Evolutionary conservation across 2,797 vertebrate species (phyloP), one percentile per base, ranked within the genome.

Genomic region (Perodicticus potto): DNA sequence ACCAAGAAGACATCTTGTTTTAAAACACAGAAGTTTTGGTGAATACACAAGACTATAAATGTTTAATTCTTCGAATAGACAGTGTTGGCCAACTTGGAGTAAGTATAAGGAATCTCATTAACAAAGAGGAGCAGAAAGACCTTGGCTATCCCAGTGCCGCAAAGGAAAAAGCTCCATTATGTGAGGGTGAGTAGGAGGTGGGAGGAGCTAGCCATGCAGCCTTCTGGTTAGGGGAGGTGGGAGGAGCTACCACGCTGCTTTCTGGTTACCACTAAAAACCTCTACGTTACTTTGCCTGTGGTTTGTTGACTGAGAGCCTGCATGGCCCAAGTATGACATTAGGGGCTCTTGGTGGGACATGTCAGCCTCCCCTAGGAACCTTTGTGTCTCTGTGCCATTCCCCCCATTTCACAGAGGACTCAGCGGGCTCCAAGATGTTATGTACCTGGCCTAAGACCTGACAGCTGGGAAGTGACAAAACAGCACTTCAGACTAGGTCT

Each of bases 61-160:
- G 29, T 91, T 70, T 94, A 96, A 86, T 76, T 89, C 10, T 40
- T 88, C 49, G 93, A 70, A 53, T 80, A 85, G 63, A 65, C 29
- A 74, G 19, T 76, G 9, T 63, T 70, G 40, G 25, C 3, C 85
- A 85, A 81, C 69, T 65, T 70, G 19, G 67, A 63, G 34, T 85
- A 81, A 81, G 53, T 25, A 3, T 57, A 59, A 89, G 43, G 32
- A 85, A 81, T 82, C 34, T 77, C 57, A 77, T 49, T 86, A 70
- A 59, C 61, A 65, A 65, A 89, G 69, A 81, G n/a, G 81, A 80
- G 63, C 13, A 70, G 89, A 74, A 89, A 77, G 45, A 80, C 27
- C 5, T 6, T 55, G 37, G 81, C 9, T 85, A 7, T 89, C 67
- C 61, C 65, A 55, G 22, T 13, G 53, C 13, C 27, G 63, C 45